phyloP scores from a whole-genome alignment of 2,113 vertebrate species.

The Siphamia tubifer region DNA sequence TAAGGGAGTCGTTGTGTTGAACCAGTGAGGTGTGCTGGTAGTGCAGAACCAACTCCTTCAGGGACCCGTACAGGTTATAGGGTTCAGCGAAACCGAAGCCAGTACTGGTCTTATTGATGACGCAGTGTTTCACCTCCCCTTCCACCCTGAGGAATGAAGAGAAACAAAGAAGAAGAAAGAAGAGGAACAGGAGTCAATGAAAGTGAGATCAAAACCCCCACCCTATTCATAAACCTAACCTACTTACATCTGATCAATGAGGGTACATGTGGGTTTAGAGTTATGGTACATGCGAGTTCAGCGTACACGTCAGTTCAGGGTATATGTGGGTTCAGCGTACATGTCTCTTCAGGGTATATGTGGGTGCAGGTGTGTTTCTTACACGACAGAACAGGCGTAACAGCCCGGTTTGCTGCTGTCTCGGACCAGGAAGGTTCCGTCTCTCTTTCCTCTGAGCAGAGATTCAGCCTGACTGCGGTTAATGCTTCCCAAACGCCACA shows the following conservation, averaged over 20 bases:
- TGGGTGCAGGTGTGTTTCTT: conserved; percentile 49
- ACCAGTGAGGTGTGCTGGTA: conserved; percentile 98
- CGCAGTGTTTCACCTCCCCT: conserved; percentile 96
- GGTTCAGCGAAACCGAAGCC: conserved; percentile 97
- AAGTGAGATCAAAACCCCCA: too few relatives aligned
- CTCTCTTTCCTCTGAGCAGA: conserved; percentile 89
- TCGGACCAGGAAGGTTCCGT: conserved; percentile 95
- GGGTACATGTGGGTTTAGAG: too few relatives aligned
- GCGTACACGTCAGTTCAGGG: too few relatives aligned
- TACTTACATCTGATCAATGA: too few relatives aligned
- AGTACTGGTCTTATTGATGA: conserved; percentile 96
- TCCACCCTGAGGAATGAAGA: conserved; percentile 83
- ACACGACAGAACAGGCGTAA: conserved; percentile 98
- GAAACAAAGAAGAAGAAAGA: too few relatives aligned
- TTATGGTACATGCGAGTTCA: too few relatives aligned
- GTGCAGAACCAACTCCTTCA: conserved; percentile 99
- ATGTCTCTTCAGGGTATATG: neutral
- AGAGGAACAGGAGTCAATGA: too few relatives aligned
- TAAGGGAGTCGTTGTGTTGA: conserved; percentile 99
- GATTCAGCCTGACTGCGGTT: conserved; percentile 92
- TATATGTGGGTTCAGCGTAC: neutral
- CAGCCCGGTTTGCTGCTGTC: conserved; percentile 98
- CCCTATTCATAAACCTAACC: too few relatives aligned
- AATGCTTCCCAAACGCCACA: conserved; percentile 96
- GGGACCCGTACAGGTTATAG: conserved; percentile 95